A percentile compares a stretch with the other conserved stretches of the same genome.
Conservation (phyloP, 2,888 invertebrate genomes). For the Poecilus cupreus region DNA sequence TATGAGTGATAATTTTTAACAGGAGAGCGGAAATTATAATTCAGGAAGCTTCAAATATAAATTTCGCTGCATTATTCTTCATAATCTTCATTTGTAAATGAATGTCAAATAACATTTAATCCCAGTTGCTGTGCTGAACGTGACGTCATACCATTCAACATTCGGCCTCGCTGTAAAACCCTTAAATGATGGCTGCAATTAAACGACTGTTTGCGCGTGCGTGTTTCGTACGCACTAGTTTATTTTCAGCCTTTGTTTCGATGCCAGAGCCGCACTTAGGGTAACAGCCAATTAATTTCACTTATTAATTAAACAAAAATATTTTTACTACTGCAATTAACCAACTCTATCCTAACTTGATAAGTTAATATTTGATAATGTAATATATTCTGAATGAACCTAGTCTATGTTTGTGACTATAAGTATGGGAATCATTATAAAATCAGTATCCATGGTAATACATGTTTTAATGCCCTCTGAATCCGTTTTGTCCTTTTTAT, state of each 20-base stretch:
- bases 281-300: background rate
- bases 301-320: background rate
- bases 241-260: background rate
- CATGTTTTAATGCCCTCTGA: too few species aligned
- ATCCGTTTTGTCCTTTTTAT: too few species aligned
- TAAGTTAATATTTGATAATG: too few species aligned
- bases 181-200: conserved; percentile 43
- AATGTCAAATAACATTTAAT: conserved; percentile 52
- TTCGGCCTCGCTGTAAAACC: conserved; percentile 14
- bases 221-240: conserved; percentile 7
- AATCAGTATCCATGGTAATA: too few species aligned
- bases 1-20: too few species aligned
- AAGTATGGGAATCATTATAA: too few species aligned
- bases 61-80: conserved; percentile 44
- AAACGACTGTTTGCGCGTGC: conserved; percentile 32
- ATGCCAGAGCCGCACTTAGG: background rate
- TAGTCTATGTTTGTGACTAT: too few species aligned
- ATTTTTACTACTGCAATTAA: background rate
- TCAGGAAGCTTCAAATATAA: conserved; percentile 10
- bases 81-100: conserved; percentile 53
- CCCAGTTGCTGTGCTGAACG: background rate
- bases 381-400: too few species aligned
- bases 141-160: conserved; percentile 7
- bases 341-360: too few species aligned
- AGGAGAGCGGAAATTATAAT: background rate